phyloP scores from a whole-genome alignment of 2,797 vertebrate genomes.

The Mormyrops attenuatus region DNA sequence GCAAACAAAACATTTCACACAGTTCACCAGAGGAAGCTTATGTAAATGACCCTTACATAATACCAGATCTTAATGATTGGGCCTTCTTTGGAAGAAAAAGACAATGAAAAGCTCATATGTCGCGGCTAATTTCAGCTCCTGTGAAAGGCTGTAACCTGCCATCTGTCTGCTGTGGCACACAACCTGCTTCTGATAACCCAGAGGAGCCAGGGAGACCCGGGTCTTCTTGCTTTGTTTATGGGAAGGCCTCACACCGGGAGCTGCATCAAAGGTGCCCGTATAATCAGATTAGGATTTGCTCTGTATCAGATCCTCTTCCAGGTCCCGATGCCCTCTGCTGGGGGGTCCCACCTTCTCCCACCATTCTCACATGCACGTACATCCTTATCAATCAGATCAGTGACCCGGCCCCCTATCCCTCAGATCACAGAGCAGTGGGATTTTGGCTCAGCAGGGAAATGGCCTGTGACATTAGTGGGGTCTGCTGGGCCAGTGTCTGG shows the following conservation, averaged over 20 bases:
- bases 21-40: background rate
- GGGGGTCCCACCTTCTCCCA: background rate
- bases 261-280: conserved; percentile 7
- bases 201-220: background rate
- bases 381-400: background rate
- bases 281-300: conserved; percentile 17
- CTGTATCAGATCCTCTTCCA: background rate
- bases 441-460: background rate
- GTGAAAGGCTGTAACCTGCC: background rate
- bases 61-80: background rate
- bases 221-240: background rate
- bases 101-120: background rate
- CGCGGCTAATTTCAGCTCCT: background rate
- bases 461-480: background rate
- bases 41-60: background rate
- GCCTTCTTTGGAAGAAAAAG: background rate
- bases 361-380: background rate
- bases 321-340: background rate
- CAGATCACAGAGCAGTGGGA: background rate
- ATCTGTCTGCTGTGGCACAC: background rate
- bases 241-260: background rate
- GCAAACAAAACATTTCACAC: background rate
- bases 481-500: background rate
- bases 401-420: background rate
- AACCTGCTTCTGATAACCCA: background rate